Base-by-base conservation (phyloP, 2,797 vertebrate species). In the Anas georgica region DNA sequence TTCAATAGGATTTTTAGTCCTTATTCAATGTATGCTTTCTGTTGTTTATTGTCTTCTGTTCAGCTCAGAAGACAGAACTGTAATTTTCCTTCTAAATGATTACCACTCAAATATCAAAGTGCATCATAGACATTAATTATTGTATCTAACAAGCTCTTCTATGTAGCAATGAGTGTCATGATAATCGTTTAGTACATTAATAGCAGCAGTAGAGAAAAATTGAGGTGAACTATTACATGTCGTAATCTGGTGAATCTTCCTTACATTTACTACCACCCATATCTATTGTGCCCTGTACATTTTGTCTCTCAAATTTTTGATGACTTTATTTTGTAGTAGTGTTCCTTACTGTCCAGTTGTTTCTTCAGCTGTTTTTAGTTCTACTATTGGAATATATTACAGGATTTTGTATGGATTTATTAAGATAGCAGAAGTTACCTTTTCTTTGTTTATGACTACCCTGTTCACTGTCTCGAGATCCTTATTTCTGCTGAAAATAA, bases 251-350 rank as follows among this genome's bases (percentile, higher is more conserved):
- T 70, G 31, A 8, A 26, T 66, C 33, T 62, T 69, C n/a, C 21
- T 46, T 41, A 35, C 1, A 2, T 13, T 35, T 62, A 8, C 3
- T 0, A 60, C 8, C 15, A 43, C 12, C 8, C 39, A 29, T 4
- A 7, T 48, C 33, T 62, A 22, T 15, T 21, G 17, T 16, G 29
- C 17, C 10, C 31, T 62, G 15, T 9, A 25, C 10, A 59, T 55
- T 45, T 82, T 87, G 4, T 10, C 10, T 58, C 7, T 76, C 64
- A 58, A 31, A 45, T 62, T 68, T 77, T 75, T 78, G 13, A 55
- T 64, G 3, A 12, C 6, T 63, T 0, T 25, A 33, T 9, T 89
- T 84, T 92, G 25, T 15, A 50, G 8, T 29, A 67, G 4, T n/a
- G 23, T n/a, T 62, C 8, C 18, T 76, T 69, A 54, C 5, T 62